Evolutionary conservation across 1,140 invertebrate genomes (phyloP), one percentile per base, ranked within the genome.

Genomic region (Drosophila mayri): DNA sequence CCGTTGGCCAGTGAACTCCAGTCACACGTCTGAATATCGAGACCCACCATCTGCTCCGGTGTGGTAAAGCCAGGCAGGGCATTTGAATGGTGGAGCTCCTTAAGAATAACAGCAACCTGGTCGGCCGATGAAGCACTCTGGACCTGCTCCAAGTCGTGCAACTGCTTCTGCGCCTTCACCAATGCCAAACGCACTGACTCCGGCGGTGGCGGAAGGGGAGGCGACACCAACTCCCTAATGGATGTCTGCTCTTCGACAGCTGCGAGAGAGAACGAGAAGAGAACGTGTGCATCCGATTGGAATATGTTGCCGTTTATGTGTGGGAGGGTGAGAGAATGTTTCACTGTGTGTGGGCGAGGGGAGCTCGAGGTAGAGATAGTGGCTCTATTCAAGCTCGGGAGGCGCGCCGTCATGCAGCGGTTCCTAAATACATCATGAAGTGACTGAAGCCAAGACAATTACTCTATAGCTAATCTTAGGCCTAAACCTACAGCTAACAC

Each of bases 11-110:
- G 92, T 50, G 80, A 38, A 18, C 66, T 54, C 91, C 92, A 94
- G 64, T 93, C 72, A n/a, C 64, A 50, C 1, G 38, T 8, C 40
- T 82, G 71, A 2, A 61, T 16, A 93, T 94, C 93, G 57, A 94
- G 18, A 72, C 92, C 85, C 50, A 92, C 43, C 71, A 96, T 91
- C 81, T 95, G 95, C 80, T 96, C 95, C 16, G 94, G 92, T 0
- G 95, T 96, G 30, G 95, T 61, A 3, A 94, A 94, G 1, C 95
- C 95, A 1, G 96, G 95, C 22, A 96, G 35, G 12, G 81, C 76
- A 41, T 76, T 68, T 4, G 37, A 25, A 1, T 28, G 14, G 0
- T 72, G 54, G 4, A 92, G 40, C 7, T 75, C 22, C 25, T 59
- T 32, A 30, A 92, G 35, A 40, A 74, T 72, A 2, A 9, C 41